phyloP scores from a whole-genome alignment of 92 coral and sea anemone species.

The Palythoa caribaeorum region DNA sequence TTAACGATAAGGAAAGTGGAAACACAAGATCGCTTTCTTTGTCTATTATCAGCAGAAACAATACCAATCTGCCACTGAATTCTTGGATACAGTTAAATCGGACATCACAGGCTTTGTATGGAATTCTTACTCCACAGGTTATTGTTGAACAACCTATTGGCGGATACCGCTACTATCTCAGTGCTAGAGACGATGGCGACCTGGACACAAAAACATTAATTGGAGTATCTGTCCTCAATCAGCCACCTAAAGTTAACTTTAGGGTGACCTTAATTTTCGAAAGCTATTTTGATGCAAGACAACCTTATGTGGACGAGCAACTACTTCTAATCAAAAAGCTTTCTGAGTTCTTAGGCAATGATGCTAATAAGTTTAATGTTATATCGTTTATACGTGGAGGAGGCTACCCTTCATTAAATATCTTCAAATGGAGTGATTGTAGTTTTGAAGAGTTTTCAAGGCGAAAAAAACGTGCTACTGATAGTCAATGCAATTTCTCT shows the following conservation, averaged over 20 bases:
- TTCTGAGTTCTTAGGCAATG: conserved; percentile 20
- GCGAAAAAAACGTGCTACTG: conserved; percentile 15
- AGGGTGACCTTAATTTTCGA: conserved; percentile 35
- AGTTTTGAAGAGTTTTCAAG: conserved; percentile 14
- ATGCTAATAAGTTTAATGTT: conserved; percentile 29
- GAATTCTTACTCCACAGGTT: conserved; percentile 44
- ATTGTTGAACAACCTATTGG: conserved; percentile 24
- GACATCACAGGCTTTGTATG: conserved; percentile 42
- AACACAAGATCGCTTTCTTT: conserved; percentile 36
- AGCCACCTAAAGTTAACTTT: conserved; percentile 33
- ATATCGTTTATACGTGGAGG: conserved; percentile 53
- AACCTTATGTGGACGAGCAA: conserved; percentile 46
- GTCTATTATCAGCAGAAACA: conserved; percentile 22
- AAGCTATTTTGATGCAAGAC: conserved; percentile 46
- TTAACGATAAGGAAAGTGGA: conserved; percentile 60
- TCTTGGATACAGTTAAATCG: conserved; percentile 59
- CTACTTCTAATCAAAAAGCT: conserved; percentile 35
- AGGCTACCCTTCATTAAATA: conserved; percentile 57
- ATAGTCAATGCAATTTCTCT: conserved; percentile 20
- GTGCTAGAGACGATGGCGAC: conserved; percentile 48
- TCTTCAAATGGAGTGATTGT: conserved; percentile 54
- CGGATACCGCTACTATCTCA: conserved; percentile 39
- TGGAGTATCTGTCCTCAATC: conserved; percentile 19
- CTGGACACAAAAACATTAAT: conserved; percentile 23
- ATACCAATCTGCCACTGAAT: conserved; percentile 23